phyloP scores from a whole-genome alignment of 1,140 invertebrate genomes.

The Pseudomyrmex flavicornis region DNA sequence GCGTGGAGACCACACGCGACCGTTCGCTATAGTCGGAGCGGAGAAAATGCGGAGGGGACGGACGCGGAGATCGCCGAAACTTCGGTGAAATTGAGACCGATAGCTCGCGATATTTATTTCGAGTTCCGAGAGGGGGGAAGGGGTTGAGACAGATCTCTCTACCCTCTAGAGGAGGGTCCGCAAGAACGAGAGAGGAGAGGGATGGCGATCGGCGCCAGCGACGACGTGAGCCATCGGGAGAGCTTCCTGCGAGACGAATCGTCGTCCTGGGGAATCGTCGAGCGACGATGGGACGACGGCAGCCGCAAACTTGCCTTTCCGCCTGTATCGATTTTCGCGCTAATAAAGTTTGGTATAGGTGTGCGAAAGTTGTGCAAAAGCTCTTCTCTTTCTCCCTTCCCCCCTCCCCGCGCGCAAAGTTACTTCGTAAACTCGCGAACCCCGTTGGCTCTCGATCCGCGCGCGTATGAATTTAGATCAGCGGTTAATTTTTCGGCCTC shows the following conservation, averaged over 20 bases:
- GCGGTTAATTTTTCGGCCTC: slow-evolving; percentile 45
- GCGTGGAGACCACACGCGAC: neutral
- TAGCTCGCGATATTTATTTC: slow-evolving; percentile 60
- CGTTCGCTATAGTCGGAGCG: neutral
- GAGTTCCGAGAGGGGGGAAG: neutral
- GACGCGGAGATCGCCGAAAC: slow-evolving; percentile 42
- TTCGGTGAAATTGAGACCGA: slow-evolving; percentile 76
- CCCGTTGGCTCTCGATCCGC: neutral
- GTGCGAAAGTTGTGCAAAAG: slow-evolving; percentile 29
- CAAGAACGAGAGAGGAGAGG: neutral
- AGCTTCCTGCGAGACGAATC: slow-evolving; percentile 49
- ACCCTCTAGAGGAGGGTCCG: neutral
- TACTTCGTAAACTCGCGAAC: neutral
- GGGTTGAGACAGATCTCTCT: neutral
- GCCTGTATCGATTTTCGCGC: slow-evolving; percentile 45
- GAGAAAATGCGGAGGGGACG: neutral
- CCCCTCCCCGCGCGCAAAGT: neutral
- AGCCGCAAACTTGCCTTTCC: slow-evolving; percentile 36
- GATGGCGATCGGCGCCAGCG: slow-evolving; percentile 10
- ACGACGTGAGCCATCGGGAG: slow-evolving; percentile 21
- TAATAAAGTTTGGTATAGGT: slow-evolving; percentile 55
- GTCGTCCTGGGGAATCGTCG: slow-evolving; percentile 52
- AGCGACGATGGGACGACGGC: neutral
- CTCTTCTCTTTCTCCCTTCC: too few species aligned
- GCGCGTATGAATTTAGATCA: slow-evolving; percentile 40